A percentile compares a stretch with the other conserved stretches of the same genome.
Evolutionary conservation across 2,888 invertebrate species (phyloP).

Genomic region (Drosophila robusta): DNA sequence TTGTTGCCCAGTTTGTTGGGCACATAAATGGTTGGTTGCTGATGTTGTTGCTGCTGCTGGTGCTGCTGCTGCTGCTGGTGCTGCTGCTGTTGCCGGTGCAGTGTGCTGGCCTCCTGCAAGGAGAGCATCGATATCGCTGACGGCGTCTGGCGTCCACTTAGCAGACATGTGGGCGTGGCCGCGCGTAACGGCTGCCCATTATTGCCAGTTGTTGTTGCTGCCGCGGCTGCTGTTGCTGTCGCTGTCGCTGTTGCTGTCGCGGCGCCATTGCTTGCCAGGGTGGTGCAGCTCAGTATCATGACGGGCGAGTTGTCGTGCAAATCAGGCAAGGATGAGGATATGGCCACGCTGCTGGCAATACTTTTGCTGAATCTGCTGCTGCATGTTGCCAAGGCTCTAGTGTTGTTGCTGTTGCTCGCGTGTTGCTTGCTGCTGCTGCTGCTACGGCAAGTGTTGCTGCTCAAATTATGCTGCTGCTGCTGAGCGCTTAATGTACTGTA

Average conservation of each 20-base stretch:
- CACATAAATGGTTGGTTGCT: slow-evolving; percentile 67
- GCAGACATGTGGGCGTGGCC: slow-evolving; percentile 68
- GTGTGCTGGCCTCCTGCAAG: slow-evolving; percentile 73
- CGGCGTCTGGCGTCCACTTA: slow-evolving; percentile 80
- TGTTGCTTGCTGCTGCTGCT: slow-evolving; percentile 40
- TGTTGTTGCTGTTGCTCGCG: slow-evolving; percentile 29
- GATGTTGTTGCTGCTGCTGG: slow-evolving; percentile 37
- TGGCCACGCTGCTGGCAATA: slow-evolving; percentile 76
- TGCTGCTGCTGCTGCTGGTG: slow-evolving; percentile 37
- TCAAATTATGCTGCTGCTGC: slow-evolving; percentile 35
- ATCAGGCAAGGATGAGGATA: slow-evolving; percentile 84
- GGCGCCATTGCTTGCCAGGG: slow-evolving; percentile 74
- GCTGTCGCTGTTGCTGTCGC: slow-evolving; percentile 56
- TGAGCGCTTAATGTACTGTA: slow-evolving; percentile 73
- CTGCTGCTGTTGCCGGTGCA: slow-evolving; percentile 47
- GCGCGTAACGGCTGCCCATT: slow-evolving; percentile 66
- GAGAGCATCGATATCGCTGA: slow-evolving; percentile 79
- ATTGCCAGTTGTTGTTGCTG: slow-evolving; percentile 41
- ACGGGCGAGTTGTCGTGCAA: slow-evolving; percentile 84
- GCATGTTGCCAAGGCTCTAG: slow-evolving; percentile 66
- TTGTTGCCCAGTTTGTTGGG: slow-evolving; percentile 58
- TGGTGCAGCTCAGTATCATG: slow-evolving; percentile 85
- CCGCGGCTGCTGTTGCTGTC: slow-evolving; percentile 52
- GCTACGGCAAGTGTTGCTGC: slow-evolving; percentile 27
- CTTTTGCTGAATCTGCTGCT: slow-evolving; percentile 74